Conservation (phyloP, 2,888 invertebrate species). For the Formica aserva region DNA sequence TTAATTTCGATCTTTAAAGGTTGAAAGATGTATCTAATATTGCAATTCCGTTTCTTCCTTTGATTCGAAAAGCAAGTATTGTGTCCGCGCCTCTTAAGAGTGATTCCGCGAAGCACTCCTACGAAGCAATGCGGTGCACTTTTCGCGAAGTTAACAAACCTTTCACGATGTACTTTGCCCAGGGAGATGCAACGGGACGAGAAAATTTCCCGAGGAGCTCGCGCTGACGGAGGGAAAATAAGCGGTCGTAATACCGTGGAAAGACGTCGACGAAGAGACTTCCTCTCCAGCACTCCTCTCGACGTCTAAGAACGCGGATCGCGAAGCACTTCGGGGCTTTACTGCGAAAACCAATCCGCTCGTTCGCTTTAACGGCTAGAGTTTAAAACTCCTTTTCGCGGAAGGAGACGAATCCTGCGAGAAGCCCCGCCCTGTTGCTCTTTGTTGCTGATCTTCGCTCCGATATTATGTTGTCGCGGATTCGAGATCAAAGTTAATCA, state of each 20-base stretch:
- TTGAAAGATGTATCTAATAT: neutral
- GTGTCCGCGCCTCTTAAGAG: neutral
- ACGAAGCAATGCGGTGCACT: conserved; percentile 16
- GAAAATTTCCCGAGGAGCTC: conserved; percentile 39
- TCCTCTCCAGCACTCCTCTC: conserved; percentile 53
- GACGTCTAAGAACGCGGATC: conserved; percentile 69
- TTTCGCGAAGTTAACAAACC: conserved; percentile 50
- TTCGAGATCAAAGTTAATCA: conserved; percentile 42
- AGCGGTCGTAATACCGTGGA: conserved; percentile 68
- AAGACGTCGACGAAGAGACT: conserved; percentile 49
- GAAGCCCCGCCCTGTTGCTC: conserved; percentile 25
- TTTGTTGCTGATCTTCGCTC: conserved; percentile 61
- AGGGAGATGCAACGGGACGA: conserved; percentile 29
- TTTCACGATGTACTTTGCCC: conserved; percentile 38
- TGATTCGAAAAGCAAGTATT: conserved; percentile 23
- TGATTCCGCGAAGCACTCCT: conserved; percentile 11
- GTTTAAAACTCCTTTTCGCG: conserved; percentile 74
- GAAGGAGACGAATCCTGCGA: conserved; percentile 67
- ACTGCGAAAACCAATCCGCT: conserved; percentile 79
- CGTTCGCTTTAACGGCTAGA: conserved; percentile 70
- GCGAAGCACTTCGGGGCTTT: conserved; percentile 71
- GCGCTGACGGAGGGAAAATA: conserved; percentile 66
- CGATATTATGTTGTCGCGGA: neutral
- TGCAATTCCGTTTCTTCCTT: neutral
- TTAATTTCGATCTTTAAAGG: neutral